phyloP scores from a whole-genome alignment of 2,888 invertebrate genomes.

The Meghimatium bilineatum region DNA sequence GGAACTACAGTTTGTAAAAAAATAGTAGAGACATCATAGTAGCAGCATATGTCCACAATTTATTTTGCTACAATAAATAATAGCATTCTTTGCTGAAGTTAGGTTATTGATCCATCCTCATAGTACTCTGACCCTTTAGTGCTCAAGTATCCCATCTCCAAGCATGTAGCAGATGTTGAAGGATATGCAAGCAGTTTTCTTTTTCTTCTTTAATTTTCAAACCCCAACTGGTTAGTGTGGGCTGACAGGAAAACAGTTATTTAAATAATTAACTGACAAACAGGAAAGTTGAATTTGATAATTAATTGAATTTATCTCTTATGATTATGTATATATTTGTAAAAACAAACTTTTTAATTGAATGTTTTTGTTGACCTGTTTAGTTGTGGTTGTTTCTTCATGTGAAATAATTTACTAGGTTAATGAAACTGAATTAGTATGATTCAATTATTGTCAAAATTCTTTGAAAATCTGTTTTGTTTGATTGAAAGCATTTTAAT shows the following conservation, averaged over 20 bases:
- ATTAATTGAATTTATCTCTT: background rate
- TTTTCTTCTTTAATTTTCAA: too few species aligned
- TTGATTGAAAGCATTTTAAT: background rate
- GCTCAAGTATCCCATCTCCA: too few species aligned
- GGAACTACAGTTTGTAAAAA: too few species aligned
- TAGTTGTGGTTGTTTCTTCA: background rate
- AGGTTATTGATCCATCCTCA: too few species aligned
- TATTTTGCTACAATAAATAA: too few species aligned
- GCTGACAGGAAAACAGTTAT: background rate
- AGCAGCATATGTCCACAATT: too few species aligned
- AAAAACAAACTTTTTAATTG: slow-evolving; percentile 6
- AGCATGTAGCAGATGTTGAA: too few species aligned
- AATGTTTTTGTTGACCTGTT: background rate
- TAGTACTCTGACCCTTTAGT: too few species aligned
- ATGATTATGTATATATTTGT: slow-evolving; percentile 9
- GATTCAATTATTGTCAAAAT: background rate
- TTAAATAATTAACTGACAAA: background rate
- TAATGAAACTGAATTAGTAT: background rate
- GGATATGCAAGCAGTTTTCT: too few species aligned
- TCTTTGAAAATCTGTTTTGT: background rate
- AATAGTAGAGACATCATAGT: too few species aligned
- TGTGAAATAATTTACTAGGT: background rate
- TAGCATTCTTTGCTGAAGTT: too few species aligned
- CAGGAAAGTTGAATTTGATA: background rate
- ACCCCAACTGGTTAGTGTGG: too few species aligned